phyloP scores from a whole-genome alignment of 1,140 invertebrate species.

The Euura lappo region DNA sequence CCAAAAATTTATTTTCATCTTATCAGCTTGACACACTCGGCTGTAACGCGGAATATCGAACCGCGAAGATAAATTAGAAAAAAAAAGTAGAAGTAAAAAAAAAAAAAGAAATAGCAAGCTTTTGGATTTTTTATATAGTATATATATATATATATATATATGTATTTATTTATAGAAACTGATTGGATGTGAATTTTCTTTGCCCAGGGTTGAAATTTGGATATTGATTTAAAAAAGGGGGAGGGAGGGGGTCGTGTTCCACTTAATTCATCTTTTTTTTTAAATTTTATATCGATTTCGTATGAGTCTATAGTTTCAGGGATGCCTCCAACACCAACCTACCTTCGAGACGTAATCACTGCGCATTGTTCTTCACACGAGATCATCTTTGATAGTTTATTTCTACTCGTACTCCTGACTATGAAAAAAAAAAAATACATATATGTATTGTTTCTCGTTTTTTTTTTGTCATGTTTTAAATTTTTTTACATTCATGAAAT shows the following conservation, averaged over 20 bases:
- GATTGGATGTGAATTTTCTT: constrained; percentile 23
- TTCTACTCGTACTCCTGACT: background rate
- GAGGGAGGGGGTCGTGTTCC: no score
- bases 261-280: no score
- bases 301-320: constrained; percentile 17
- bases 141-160: constrained; percentile 5
- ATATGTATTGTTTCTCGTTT: no score
- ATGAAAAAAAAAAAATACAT: no score
- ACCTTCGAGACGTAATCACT: constrained; percentile 22
- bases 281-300: no score
- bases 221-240: background rate
- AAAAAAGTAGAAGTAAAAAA: background rate
- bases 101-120: background rate
- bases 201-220: constrained; percentile 26
- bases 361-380: constrained; percentile 6
- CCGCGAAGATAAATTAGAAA: background rate
- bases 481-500: no score
- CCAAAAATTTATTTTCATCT: no score
- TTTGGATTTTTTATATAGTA: background rate
- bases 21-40: no score
- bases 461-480: no score
- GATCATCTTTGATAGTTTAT: constrained; percentile 7
- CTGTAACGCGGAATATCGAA: no score
- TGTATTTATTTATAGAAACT: background rate
- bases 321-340: constrained; percentile 31